Evolutionary conservation across 30 jellyfish, hydroid and myxozoan species (phyloP).

Genomic region (Hydractinia echinata): DNA sequence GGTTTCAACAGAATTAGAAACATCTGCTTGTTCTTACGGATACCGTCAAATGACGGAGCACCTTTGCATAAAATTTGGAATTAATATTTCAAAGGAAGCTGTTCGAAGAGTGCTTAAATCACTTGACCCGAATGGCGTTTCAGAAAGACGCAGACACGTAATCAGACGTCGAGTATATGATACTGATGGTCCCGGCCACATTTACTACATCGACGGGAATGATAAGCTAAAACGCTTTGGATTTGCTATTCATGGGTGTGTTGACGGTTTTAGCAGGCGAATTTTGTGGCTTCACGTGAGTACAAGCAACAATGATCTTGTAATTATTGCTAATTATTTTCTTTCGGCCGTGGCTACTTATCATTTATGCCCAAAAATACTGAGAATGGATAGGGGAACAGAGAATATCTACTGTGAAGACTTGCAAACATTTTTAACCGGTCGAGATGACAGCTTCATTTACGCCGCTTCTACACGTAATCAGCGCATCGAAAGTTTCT

Average conservation of each 20-base stretch:
- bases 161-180: background rate
- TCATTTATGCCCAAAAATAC: constrained; percentile 2
- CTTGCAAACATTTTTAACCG: constrained; percentile 19
- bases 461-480: constrained; percentile 28
- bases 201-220: background rate
- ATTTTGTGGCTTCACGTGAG: constrained; percentile 17
- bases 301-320: constrained; percentile 27
- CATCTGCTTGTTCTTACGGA: background rate
- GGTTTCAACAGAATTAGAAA: background rate
- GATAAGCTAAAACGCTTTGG: background rate
- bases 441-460: constrained; percentile 14
- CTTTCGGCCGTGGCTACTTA: background rate
- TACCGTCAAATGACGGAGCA: background rate
- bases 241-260: background rate
- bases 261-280: background rate
- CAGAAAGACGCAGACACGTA: background rate
- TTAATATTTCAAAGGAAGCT: background rate
- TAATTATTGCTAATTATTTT: background rate
- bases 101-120: background rate
- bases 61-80: background rate
- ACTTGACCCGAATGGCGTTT: background rate
- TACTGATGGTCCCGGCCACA: background rate
- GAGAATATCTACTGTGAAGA: constrained; percentile 26
- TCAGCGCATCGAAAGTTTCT: constrained; percentile 21
- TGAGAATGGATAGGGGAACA: constrained; percentile 21